phyloP scores from a whole-genome alignment of 2,888 invertebrate genomes.

The Melanchra persicariae region DNA sequence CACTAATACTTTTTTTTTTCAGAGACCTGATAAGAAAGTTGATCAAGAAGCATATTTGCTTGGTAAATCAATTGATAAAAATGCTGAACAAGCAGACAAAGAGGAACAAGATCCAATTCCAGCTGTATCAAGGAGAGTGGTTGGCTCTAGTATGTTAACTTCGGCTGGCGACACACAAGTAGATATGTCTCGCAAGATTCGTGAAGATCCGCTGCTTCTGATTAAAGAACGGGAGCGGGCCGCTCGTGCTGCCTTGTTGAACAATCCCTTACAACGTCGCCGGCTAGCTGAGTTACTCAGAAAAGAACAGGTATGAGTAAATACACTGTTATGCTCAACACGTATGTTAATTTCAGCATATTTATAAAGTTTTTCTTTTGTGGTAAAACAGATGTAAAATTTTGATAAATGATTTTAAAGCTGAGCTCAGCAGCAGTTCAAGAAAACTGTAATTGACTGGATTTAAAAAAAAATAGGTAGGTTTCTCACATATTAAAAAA shows the following conservation, averaged over 20 bases:
- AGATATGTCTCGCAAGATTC: constrained; percentile 96
- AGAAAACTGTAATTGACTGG: too few relatives aligned
- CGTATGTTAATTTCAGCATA: too few relatives aligned
- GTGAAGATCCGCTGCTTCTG: constrained; percentile 97
- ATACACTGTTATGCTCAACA: not conserved
- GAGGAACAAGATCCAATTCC: constrained; percentile 95
- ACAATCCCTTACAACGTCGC: constrained; percentile 97
- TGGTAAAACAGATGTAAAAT: too few relatives aligned
- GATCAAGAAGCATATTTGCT: constrained; percentile 97
- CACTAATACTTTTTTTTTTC: constrained; percentile 63
- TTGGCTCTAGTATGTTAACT: constrained; percentile 84
- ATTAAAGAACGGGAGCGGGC: constrained; percentile 98
- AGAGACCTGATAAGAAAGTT: constrained; percentile 91
- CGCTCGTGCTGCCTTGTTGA: constrained; percentile 95
- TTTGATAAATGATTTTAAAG: too few relatives aligned
- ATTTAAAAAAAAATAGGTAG: too few relatives aligned
- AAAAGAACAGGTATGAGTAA: constrained; percentile 84
- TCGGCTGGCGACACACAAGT: constrained; percentile 93
- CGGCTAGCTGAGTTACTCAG: constrained; percentile 95
- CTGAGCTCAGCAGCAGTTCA: too few relatives aligned
- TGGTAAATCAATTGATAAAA: constrained; percentile 95
- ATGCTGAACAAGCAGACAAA: constrained; percentile 91
- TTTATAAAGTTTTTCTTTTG: too few relatives aligned
- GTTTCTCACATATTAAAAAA: too few relatives aligned
- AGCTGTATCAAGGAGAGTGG: constrained; percentile 87